Percentiles rank a stretch among this genome's conserved stretches.
phyloP scores from a whole-genome alignment of 2,797 vertebrate genomes.

The Hafferia zeledoni region DNA sequence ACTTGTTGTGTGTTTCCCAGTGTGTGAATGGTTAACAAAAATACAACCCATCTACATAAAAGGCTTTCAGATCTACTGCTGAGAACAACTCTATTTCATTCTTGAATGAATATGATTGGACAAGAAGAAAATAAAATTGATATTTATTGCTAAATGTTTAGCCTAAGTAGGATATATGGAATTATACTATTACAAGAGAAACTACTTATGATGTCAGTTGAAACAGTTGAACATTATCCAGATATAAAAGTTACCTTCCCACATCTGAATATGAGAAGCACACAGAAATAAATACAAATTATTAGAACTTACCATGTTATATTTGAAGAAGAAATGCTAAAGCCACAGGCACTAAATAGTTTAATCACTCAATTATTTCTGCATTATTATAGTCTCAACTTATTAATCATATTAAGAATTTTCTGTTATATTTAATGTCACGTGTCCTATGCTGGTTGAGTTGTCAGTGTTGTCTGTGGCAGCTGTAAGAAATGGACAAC shows the following conservation, averaged over 20 bases:
- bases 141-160: neutral
- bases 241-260: neutral
- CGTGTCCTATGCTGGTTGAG: neutral
- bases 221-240: neutral
- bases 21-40: neutral
- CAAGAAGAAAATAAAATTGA: neutral
- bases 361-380: neutral
- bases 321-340: neutral
- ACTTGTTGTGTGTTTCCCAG: neutral
- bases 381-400: neutral
- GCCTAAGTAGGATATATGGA: neutral
- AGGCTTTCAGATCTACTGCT: neutral
- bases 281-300: neutral
- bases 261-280: neutral
- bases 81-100: neutral
- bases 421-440: neutral
- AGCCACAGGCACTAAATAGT: neutral
- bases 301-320: neutral
- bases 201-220: neutral
- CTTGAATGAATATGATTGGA: neutral
- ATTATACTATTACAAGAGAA: neutral
- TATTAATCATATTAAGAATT: neutral
- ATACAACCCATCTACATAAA: neutral
- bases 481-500: neutral
- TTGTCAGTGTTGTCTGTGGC: neutral